phyloP scores from a whole-genome alignment of 2,797 vertebrate genomes.

The Gymnocypris eckloni region DNA sequence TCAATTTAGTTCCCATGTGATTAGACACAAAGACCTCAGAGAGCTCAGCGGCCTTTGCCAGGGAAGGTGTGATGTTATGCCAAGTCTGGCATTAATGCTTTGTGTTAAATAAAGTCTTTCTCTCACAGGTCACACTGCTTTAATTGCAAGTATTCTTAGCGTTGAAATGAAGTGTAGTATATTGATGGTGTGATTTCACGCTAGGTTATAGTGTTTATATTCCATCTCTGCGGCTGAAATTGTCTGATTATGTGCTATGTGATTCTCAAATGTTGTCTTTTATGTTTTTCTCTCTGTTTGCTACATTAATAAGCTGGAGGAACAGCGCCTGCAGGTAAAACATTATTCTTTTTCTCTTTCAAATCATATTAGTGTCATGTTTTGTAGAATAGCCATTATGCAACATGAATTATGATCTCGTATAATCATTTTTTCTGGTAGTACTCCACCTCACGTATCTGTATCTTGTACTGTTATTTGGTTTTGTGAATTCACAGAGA shows the following conservation, averaged over 20 bases:
- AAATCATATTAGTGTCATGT: slow-evolving; percentile 10
- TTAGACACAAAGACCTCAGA: background rate
- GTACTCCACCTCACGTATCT: slow-evolving; percentile 1
- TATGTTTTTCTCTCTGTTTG: slow-evolving; percentile 18
- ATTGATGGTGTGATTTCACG: background rate
- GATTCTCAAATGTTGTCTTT: background rate
- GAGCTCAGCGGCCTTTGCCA: background rate
- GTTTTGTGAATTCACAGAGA: background rate
- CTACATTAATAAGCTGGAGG: slow-evolving; percentile 23
- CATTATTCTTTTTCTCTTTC: slow-evolving; percentile 45
- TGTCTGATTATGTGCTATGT: background rate
- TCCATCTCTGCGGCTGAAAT: background rate
- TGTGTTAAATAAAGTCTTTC: slow-evolving; percentile 13
- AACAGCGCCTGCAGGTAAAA: slow-evolving; percentile 21
- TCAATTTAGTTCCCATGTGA: slow-evolving; percentile 13
- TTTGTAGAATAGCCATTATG: background rate
- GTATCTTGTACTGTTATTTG: slow-evolving; percentile 5
- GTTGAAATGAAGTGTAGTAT: background rate
- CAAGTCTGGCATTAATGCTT: slow-evolving; percentile 15
- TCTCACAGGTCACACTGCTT: slow-evolving; percentile 4
- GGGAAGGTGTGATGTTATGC: slow-evolving; percentile 1
- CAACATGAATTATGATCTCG: background rate
- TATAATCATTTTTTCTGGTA: background rate
- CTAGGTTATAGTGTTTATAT: background rate
- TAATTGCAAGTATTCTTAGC: slow-evolving; percentile 21